A percentile compares a stretch with the other conserved stretches of the same genome.
phyloP scores from a whole-genome alignment of 1,140 invertebrate species.

The Leptonema lineaticorne region DNA sequence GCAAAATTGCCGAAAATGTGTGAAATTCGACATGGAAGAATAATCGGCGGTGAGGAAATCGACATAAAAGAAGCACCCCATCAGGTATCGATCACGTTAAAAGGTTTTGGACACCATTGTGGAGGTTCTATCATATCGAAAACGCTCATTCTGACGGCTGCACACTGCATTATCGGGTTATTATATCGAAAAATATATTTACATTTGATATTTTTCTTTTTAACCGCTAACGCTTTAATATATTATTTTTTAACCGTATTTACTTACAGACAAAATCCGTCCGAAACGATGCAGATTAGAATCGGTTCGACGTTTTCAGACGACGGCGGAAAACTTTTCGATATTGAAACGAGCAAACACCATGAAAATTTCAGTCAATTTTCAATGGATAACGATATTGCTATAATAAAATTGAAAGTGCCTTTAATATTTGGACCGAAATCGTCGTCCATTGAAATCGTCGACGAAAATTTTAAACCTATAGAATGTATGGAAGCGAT shows the following conservation, averaged over 20 bases:
- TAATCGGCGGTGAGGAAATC: slow-evolving; percentile 10
- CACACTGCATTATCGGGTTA: slow-evolving; percentile 20
- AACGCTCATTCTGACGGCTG: slow-evolving; percentile 11
- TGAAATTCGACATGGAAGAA: slow-evolving; percentile 4
- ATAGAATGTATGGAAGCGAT: background rate
- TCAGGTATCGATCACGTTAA: slow-evolving; percentile 7
- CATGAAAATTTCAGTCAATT: slow-evolving; percentile 10
- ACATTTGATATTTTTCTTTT: background rate
- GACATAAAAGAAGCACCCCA: slow-evolving; percentile 16
- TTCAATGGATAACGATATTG: slow-evolving; percentile 15
- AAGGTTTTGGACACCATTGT: slow-evolving; percentile 18
- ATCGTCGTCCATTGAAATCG: slow-evolving; percentile 8
- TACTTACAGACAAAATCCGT: background rate
- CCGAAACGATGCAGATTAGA: slow-evolving; percentile 11
- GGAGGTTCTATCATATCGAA: slow-evolving; percentile 21
- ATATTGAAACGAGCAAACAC: background rate
- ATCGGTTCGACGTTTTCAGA: slow-evolving; percentile 3
- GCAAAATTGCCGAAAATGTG: background rate
- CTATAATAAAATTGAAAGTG: slow-evolving; percentile 6
- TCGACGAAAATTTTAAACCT: slow-evolving; percentile 7
- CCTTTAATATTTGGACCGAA: slow-evolving; percentile 12
- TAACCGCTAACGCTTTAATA: background rate
- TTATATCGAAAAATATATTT: background rate
- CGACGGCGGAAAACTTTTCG: background rate
- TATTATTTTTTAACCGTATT: slow-evolving; percentile 5